Evolutionary conservation across 2,797 vertebrate species (phyloP).

Genomic region (Tapirus indicus): DNA sequence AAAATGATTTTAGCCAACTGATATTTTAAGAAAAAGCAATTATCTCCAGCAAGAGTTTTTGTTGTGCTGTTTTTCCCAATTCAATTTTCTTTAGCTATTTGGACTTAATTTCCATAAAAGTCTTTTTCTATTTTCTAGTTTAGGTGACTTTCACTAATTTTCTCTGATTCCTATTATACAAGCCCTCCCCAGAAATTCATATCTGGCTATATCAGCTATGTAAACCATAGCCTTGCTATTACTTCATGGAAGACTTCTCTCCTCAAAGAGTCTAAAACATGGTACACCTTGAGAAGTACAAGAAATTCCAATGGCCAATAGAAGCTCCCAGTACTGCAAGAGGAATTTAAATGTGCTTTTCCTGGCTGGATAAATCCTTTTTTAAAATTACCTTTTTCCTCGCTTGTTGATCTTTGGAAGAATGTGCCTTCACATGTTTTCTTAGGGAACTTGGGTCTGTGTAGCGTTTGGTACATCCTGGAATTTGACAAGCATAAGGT

Average conservation of each 20-base stretch:
- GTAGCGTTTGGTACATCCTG: constrained; percentile 97
- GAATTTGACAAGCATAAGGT: constrained; percentile 98
- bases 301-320: not conserved
- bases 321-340: not conserved
- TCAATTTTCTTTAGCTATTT: constrained; percentile 36
- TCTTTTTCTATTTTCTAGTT: not conserved
- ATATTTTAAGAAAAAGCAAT: constrained; percentile 28
- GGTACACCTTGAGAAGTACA: not conserved
- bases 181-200: not conserved
- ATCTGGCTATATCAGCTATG: not conserved
- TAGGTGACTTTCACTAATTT: constrained; percentile 14
- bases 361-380: not conserved
- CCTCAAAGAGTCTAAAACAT: constrained; percentile 35
- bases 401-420: constrained; percentile 94
- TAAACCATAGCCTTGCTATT: not conserved
- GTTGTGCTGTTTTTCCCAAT: not conserved
- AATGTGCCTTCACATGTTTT: constrained; percentile 98
- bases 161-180: not conserved
- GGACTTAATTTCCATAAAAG: constrained; percentile 5
- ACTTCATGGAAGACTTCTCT: not conserved
- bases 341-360: constrained; percentile 33
- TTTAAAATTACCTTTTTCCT: constrained; percentile 95
- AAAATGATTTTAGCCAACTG: constrained; percentile 24
- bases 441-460: constrained; percentile 98
- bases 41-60: constrained; percentile 30